phyloP scores from a whole-genome alignment of 1,140 invertebrate genomes.

The Tetramorium parvispinum region DNA sequence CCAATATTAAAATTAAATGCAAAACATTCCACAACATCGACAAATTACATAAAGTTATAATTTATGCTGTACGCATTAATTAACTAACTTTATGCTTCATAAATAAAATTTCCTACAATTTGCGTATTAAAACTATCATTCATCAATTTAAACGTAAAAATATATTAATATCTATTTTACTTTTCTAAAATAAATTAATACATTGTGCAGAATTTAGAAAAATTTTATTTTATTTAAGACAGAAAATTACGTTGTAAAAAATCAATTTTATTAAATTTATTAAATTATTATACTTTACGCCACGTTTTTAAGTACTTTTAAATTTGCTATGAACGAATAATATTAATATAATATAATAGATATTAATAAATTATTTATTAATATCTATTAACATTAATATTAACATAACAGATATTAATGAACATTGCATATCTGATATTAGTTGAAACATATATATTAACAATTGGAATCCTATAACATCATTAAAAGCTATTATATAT shows the following conservation, averaged over 20 bases:
- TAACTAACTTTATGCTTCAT: neutral
- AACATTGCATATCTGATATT: neutral
- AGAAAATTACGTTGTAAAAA: neutral
- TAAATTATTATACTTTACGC: neutral
- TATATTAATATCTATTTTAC: neutral
- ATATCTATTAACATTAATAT: neutral
- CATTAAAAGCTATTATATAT: neutral
- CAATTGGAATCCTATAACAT: conserved; percentile 16
- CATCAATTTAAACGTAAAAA: neutral
- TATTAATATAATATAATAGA: neutral
- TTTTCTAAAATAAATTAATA: neutral
- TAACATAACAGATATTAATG: neutral
- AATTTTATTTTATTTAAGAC: neutral
- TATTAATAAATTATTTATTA: neutral
- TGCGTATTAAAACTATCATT: neutral
- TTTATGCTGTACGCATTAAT: conserved; percentile 4
- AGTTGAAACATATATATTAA: neutral
- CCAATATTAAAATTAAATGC: conserved; percentile 11
- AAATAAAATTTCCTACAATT: neutral
- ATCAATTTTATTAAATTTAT: neutral
- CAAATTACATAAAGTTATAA: neutral
- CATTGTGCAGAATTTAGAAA: neutral
- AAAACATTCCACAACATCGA: neutral
- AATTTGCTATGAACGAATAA: neutral
- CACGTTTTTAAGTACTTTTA: neutral